A percentile compares a stretch with the other conserved stretches of the same genome.
Evolutionary conservation across 1,140 invertebrate species (phyloP).

Genomic region (Halesus radiatus): DNA sequence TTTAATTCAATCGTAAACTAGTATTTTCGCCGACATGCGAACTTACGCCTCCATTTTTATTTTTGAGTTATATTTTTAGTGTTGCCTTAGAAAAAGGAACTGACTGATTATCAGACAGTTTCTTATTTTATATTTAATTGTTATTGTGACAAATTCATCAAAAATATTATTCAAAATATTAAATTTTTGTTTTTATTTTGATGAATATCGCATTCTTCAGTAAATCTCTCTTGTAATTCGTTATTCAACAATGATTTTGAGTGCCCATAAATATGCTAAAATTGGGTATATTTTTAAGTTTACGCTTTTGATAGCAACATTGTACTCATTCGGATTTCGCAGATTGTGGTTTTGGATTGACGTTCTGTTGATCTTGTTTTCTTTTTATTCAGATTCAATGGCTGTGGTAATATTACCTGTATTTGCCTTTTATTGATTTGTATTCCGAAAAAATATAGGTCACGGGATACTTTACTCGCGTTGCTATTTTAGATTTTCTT

Average conservation of each 20-base stretch:
- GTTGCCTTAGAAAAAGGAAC: slow-evolving; percentile 27
- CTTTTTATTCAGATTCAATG: slow-evolving; percentile 51
- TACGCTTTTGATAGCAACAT: slow-evolving; percentile 30
- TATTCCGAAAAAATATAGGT: slow-evolving; percentile 30
- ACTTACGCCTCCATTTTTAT: slow-evolving; percentile 20
- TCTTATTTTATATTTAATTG: not conserved
- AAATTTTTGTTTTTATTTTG: slow-evolving; percentile 2
- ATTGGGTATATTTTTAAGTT: slow-evolving; percentile 24
- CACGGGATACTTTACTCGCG: not conserved
- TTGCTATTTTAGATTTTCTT: slow-evolving; percentile 1
- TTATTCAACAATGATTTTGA: slow-evolving; percentile 19
- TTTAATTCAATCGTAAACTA: slow-evolving; percentile 3
- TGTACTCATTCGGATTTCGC: slow-evolving; percentile 32
- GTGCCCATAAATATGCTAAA: not conserved
- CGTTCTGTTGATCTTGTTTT: slow-evolving; percentile 51
- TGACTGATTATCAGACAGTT: slow-evolving; percentile 4
- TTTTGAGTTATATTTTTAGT: slow-evolving; percentile 11
- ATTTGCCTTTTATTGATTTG: slow-evolving; percentile 49
- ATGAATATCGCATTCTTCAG: not conserved
- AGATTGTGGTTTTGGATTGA: slow-evolving; percentile 44
- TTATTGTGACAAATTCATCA: not conserved
- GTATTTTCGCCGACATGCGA: not conserved
- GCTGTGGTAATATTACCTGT: slow-evolving; percentile 43
- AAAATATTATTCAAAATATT: not conserved
- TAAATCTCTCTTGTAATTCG: not conserved